Evolutionary conservation across 1,140 invertebrate species (phyloP).

Genomic region (Nymphalis io): DNA sequence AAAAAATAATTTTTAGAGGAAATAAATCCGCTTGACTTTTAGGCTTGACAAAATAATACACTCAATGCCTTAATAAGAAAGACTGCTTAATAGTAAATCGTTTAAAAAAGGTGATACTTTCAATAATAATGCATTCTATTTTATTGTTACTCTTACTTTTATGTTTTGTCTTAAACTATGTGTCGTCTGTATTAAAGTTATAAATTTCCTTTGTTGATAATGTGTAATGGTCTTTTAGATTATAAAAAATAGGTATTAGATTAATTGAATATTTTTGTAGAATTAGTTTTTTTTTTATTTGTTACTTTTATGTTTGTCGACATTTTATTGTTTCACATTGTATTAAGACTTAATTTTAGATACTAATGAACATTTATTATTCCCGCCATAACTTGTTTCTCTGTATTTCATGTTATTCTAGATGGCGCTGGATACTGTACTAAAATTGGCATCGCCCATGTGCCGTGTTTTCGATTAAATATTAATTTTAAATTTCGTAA

Average conservation of each 20-base stretch:
- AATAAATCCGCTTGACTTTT: neutral
- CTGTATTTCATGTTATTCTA: conserved; percentile 40
- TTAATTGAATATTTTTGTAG: no score
- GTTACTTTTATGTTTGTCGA: neutral
- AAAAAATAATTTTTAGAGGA: neutral
- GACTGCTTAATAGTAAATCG: neutral
- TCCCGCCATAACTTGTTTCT: conserved; percentile 47
- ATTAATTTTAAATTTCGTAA: conserved; percentile 44
- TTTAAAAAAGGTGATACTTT: neutral
- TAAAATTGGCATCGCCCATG: conserved; percentile 60
- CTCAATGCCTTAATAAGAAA: neutral
- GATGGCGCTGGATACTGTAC: conserved; percentile 54
- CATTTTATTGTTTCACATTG: conserved; percentile 16
- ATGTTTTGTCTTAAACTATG: no score
- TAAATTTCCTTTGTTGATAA: no score
- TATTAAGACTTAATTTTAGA: conserved; percentile 22
- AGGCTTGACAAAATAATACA: neutral
- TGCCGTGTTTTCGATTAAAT: conserved; percentile 55
- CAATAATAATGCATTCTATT: no score
- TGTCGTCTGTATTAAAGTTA: no score
- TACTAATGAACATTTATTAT: conserved; percentile 38
- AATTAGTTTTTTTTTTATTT: no score
- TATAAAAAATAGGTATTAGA: no score
- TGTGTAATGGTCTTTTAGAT: neutral
- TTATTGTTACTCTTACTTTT: no score